These are phyloP conservation scores for Caenorhabditis japonica DNA, from an alignment of 2,888 invertebrate species.

Conservation along the genomic window DNA sequence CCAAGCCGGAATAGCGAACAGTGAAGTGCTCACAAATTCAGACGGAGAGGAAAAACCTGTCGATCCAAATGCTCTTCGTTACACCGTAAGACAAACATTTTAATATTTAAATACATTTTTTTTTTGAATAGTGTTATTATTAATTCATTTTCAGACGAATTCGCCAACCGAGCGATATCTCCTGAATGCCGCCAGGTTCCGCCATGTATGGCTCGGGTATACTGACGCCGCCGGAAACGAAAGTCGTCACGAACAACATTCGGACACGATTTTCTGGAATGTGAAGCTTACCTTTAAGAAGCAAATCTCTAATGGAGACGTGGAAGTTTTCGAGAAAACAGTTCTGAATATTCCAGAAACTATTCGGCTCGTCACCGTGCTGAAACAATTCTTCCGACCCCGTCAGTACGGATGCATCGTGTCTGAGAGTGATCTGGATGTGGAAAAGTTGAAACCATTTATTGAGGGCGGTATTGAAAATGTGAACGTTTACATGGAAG, in stretches of 20 bases:
- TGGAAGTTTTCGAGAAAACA: conserved; percentile 57
- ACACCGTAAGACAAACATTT: conserved; percentile 8
- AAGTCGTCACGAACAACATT: conserved; percentile 71
- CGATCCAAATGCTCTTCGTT: conserved; percentile 33
- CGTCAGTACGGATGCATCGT: conserved; percentile 69
- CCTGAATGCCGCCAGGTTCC: conserved; percentile 52
- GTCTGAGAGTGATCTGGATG: conserved; percentile 68
- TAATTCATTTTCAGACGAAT: conserved; percentile 60
- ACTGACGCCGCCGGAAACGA: conserved; percentile 32
- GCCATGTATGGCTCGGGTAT: conserved; percentile 60
- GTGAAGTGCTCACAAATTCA: conserved; percentile 4
- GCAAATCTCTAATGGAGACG: conserved; percentile 34
- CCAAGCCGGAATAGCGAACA: neutral
- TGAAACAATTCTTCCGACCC: conserved; percentile 67
- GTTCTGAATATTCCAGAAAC: conserved; percentile 73
- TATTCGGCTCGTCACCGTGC: conserved; percentile 68
- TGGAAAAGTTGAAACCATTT: conserved; percentile 66
- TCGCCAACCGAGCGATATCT: conserved; percentile 50
- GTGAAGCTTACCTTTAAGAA: conserved; percentile 65
- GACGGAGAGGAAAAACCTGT: conserved; percentile 28
- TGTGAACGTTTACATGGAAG: conserved; percentile 70
- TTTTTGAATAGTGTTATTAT: no score
- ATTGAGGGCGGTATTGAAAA: conserved; percentile 63
- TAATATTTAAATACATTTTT: neutral
- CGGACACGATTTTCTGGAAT: conserved; percentile 75